A percentile compares a stretch with the other conserved stretches of the same genome.
Evolutionary conservation across 2,113 vertebrate genomes (phyloP).

Genomic region (Cardinalis cardinalis): DNA sequence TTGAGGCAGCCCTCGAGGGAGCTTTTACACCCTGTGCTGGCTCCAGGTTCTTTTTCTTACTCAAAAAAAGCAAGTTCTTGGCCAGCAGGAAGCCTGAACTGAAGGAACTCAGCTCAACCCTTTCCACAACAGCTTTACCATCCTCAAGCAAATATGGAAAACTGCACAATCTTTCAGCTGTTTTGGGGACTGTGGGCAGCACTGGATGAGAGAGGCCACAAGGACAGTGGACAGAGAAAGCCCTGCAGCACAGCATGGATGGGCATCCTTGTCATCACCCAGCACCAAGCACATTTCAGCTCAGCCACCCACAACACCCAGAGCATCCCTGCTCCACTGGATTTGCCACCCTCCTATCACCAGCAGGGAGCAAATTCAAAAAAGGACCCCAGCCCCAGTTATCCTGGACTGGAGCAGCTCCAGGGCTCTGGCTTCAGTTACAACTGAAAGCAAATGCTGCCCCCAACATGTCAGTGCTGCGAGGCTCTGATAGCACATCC

Average conservation of each 20-base stretch:
- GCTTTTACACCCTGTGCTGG: neutral
- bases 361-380: neutral
- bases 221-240: neutral
- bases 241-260: fast-evolving
- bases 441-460: neutral
- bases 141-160: neutral
- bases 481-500: neutral
- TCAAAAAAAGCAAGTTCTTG: neutral
- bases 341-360: neutral
- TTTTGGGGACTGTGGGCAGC: neutral
- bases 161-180: neutral
- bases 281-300: neutral
- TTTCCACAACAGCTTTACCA: neutral
- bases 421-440: neutral
- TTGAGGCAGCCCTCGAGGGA: neutral
- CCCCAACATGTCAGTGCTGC: neutral
- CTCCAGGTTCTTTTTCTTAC: neutral
- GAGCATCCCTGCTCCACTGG: neutral
- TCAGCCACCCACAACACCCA: neutral
- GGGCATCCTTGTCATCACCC: neutral
- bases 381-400: neutral
- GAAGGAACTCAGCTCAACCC: neutral
- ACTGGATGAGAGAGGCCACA: neutral
- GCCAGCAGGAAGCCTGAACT: neutral
- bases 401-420: neutral